Evolutionary conservation across 2,113 vertebrate species (phyloP).

Genomic region (Pionites leucogaster): DNA sequence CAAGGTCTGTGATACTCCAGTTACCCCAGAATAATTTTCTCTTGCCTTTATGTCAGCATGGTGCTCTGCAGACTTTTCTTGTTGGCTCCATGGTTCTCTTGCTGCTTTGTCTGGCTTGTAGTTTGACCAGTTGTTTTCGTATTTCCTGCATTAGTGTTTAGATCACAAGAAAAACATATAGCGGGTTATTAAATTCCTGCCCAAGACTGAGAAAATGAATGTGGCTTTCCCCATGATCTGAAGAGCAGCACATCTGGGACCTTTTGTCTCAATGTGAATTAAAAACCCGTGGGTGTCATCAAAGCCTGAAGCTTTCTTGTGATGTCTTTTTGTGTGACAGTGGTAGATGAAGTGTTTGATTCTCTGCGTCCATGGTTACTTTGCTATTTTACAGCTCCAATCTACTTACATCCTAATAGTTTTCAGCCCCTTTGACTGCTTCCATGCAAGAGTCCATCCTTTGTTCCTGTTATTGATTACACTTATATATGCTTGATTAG

Average conservation of each 20-base stretch:
- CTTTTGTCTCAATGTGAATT: neutral
- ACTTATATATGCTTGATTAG: neutral
- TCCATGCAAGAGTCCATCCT: neutral
- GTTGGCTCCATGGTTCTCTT: neutral
- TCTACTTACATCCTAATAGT: neutral
- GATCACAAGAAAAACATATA: neutral
- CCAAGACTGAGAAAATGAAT: neutral
- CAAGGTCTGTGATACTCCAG: neutral
- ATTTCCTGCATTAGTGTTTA: neutral
- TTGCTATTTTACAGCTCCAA: neutral
- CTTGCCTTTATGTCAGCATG: neutral
- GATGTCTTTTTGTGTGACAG: neutral
- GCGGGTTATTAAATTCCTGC: neutral
- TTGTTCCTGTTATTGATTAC: neutral
- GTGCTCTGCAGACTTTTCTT: neutral
- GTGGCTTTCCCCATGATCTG: neutral
- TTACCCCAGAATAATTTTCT: neutral
- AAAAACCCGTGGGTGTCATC: neutral
- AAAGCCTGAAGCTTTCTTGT: neutral
- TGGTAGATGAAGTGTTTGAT: neutral
- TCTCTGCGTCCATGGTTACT: neutral
- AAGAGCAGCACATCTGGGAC: neutral
- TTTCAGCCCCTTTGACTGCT: neutral
- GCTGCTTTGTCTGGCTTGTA: neutral
- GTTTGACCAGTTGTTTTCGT: neutral